Conservation (phyloP, 2,113 vertebrate species). For the Proteles cristata region DNA sequence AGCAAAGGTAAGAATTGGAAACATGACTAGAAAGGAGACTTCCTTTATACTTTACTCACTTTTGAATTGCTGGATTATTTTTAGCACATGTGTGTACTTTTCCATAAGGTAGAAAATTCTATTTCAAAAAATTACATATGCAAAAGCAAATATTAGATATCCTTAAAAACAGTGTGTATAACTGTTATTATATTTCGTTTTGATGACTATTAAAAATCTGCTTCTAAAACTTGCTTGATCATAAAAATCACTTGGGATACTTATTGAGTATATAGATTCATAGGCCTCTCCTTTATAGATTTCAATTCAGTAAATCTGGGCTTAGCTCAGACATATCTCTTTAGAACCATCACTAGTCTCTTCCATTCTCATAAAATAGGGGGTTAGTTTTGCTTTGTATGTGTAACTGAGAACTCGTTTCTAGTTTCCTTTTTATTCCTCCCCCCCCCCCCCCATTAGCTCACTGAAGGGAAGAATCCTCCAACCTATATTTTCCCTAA, state of each 20-base stretch:
- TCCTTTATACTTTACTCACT: conserved; percentile 1
- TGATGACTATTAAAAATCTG: not conserved
- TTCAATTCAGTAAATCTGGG: not conserved
- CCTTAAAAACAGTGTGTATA: not conserved
- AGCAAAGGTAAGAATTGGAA: conserved; percentile 2
- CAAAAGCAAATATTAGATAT: not conserved
- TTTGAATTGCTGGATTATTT: not conserved
- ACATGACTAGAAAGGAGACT: conserved; percentile 2
- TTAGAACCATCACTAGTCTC: not conserved
- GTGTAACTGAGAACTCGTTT: not conserved
- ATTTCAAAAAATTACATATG: conserved; percentile 1
- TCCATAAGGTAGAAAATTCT: conserved; percentile 34
- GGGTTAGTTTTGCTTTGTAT: not conserved
- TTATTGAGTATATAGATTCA: not conserved
- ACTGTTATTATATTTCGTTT: not conserved
- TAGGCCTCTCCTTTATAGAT: not conserved
- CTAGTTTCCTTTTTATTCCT: not conserved
- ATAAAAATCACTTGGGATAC: not conserved
- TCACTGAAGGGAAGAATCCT: not conserved
- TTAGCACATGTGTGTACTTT: not conserved
- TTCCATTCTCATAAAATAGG: not conserved
- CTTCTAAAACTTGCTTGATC: conserved; percentile 30
- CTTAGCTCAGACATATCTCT: not conserved
- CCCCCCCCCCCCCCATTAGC: no score
- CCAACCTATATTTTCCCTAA: not conserved